phyloP scores from a whole-genome alignment of 53 echinoderm and acorn worm species.

The Arbacia lixula region DNA sequence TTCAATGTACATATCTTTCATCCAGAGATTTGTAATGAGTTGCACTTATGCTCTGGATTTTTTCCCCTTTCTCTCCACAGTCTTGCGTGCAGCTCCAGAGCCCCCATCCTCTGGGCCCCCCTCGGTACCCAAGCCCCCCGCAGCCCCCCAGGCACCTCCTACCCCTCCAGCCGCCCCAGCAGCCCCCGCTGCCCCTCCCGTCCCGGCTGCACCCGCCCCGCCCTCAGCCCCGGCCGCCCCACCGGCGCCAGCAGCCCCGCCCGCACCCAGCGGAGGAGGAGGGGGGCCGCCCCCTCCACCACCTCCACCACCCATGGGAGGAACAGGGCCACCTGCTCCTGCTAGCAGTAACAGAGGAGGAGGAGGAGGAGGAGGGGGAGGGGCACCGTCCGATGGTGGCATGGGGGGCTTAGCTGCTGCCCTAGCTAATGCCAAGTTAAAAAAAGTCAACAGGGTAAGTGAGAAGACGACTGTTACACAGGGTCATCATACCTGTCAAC shows the following conservation, averaged over 20 bases:
- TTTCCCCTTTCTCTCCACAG: too few relatives aligned
- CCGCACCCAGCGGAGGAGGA: conserved; percentile 61
- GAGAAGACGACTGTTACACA: too few relatives aligned
- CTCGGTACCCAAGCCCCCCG: conserved; percentile 40
- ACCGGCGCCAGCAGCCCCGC: conserved; percentile 50
- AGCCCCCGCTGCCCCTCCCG: conserved; percentile 22
- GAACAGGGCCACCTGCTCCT: conserved; percentile 40
- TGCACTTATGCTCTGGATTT: too few relatives aligned
- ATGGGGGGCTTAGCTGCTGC: conserved; percentile 76
- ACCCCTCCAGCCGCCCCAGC: conserved; percentile 55
- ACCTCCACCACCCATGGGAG: conserved; percentile 74
- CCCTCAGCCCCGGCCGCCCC: conserved; percentile 71
- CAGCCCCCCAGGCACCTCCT: conserved; percentile 69
- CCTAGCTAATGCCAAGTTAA: conserved; percentile 76
- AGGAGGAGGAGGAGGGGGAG: conserved; percentile 15
- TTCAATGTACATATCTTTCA: too few relatives aligned
- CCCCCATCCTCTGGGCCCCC: neutral
- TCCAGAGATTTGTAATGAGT: too few relatives aligned
- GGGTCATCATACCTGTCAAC: too few relatives aligned
- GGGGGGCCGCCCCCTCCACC: conserved; percentile 81
- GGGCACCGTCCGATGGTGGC: conserved; percentile 33
- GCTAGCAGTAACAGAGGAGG: too few relatives aligned
- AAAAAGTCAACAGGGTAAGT: conserved; percentile 68
- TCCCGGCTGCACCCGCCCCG: conserved; percentile 45
- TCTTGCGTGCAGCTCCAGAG: too few relatives aligned